A percentile compares a stretch with the other conserved stretches of the same genome.
These are phyloP conservation scores for Neodiprion lecontei DNA, from an alignment of 1,140 invertebrate genomes.

Conservation along the genomic window DNA sequence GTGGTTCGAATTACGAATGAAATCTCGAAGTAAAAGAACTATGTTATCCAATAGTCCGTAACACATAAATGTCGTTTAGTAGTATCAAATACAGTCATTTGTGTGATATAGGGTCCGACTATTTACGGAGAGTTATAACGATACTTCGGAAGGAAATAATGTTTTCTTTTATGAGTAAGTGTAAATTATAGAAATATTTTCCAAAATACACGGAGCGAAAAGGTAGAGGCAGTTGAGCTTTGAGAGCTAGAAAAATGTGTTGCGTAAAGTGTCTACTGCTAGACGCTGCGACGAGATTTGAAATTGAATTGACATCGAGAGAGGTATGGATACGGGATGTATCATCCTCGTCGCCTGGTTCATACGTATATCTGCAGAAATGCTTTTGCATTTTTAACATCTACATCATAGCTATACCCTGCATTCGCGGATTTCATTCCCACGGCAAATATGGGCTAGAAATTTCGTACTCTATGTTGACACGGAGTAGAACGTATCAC, in stretches of 20 bases:
- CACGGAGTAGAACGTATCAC: not conserved
- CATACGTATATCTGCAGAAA: not conserved
- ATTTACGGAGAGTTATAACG: no score
- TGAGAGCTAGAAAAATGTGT: not conserved
- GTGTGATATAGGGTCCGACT: no score
- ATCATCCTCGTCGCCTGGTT: not conserved
- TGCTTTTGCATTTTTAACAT: slow-evolving; percentile 3
- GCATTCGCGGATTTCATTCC: not conserved
- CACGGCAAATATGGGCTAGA: not conserved
- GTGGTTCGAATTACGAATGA: no score
- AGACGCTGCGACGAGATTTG: not conserved
- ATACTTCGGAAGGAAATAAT: no score
- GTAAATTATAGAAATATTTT: no score
- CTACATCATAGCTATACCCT: not conserved
- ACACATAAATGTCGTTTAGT: no score
- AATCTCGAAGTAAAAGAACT: no score
- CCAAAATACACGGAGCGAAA: no score
- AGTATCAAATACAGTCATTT: no score
- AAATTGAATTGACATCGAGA: slow-evolving; percentile 7
- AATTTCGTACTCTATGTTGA: not conserved
- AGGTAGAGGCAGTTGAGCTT: no score
- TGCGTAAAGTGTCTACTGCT: not conserved
- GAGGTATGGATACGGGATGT: not conserved
- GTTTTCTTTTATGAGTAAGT: no score
- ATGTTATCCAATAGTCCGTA: no score